These are phyloP conservation scores for Willowsia nigromaculata DNA, from an alignment of 2,888 invertebrate species.

Conservation along the genomic window DNA sequence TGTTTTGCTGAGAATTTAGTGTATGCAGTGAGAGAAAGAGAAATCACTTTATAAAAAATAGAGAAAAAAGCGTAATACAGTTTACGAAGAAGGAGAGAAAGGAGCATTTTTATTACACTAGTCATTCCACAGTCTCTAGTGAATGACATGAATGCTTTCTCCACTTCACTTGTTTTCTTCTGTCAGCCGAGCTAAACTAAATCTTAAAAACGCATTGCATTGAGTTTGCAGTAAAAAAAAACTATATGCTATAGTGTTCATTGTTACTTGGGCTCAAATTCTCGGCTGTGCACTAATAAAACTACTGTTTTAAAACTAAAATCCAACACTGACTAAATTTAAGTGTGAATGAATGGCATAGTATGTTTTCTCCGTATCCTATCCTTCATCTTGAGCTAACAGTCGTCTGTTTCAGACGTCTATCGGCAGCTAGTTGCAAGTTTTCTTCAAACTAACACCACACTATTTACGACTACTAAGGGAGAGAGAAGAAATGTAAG, in stretches of 20 bases:
- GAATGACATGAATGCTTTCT: background rate
- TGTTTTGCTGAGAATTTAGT: background rate
- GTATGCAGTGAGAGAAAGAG: background rate
- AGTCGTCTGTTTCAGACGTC: background rate
- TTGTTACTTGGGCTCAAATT: background rate
- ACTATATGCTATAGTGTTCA: background rate
- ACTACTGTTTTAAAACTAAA: background rate
- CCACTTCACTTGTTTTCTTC: background rate
- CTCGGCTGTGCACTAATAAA: too few relatives aligned
- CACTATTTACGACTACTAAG: background rate
- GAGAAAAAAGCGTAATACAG: background rate
- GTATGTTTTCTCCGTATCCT: background rate
- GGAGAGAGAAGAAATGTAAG: background rate
- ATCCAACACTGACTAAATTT: background rate
- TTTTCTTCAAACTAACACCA: too few relatives aligned
- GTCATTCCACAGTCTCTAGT: background rate
- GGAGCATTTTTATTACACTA: background rate
- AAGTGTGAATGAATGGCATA: too few relatives aligned
- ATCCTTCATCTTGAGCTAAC: background rate
- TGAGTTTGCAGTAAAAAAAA: background rate
- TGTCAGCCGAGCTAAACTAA: background rate
- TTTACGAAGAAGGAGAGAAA: background rate
- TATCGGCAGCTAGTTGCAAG: background rate
- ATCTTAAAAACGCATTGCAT: constrained; percentile 7
- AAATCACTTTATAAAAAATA: background rate